Percentiles rank a stretch among this genome's conserved stretches.
phyloP scores from a whole-genome alignment of 2,888 invertebrate species.

The Acanthoscelides obtectus region DNA sequence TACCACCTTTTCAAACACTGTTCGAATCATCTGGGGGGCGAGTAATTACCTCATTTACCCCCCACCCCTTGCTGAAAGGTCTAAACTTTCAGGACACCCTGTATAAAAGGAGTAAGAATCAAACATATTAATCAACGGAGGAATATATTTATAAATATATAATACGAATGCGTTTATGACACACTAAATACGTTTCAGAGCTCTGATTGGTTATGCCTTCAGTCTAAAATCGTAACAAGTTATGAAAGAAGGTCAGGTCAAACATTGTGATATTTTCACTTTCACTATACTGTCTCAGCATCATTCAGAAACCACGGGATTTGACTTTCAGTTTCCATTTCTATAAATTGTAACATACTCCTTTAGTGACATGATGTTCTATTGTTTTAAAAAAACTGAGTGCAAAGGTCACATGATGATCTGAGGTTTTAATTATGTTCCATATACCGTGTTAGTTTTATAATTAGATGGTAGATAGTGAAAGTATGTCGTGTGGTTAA shows the following conservation, averaged over 20 bases:
- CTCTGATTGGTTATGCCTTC: too few relatives aligned
- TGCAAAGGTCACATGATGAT: neutral
- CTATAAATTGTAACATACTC: neutral
- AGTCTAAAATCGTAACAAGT: neutral
- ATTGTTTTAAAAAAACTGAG: neutral
- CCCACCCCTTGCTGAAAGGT: too few relatives aligned
- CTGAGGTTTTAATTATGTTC: neutral
- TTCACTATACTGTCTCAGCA: constrained; percentile 24
- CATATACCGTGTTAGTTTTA: neutral
- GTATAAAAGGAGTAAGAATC: too few relatives aligned
- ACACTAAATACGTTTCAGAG: too few relatives aligned
- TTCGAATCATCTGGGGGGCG: too few relatives aligned
- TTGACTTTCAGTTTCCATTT: constrained; percentile 18
- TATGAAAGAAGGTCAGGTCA: constrained; percentile 19
- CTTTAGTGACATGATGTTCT: neutral
- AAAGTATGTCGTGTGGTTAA: neutral
- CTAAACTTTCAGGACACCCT: too few relatives aligned
- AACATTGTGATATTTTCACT: constrained; percentile 18
- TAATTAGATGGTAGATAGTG: neutral
- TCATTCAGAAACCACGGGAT: constrained; percentile 11
- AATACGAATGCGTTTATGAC: too few relatives aligned
- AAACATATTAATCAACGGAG: too few relatives aligned
- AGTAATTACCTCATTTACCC: too few relatives aligned
- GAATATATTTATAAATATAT: too few relatives aligned
- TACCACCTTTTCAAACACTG: too few relatives aligned